phyloP scores from a whole-genome alignment of 1,140 invertebrate species.

The Sminthurinus signatus region DNA sequence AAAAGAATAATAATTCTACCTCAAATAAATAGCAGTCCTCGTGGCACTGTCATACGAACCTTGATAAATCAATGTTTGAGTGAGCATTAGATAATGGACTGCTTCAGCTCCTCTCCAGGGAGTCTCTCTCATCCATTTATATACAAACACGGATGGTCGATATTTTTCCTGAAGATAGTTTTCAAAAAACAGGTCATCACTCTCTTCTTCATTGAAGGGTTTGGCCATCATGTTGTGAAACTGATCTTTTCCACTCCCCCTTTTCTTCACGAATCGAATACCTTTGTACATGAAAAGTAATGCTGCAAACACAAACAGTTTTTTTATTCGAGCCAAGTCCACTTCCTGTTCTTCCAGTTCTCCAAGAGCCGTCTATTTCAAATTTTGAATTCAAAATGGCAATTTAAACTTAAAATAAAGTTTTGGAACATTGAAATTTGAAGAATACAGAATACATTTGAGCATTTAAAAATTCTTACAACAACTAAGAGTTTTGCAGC shows the following conservation, averaged over 20 bases:
- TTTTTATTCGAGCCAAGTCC: slow-evolving; percentile 73
- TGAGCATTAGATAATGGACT: slow-evolving; percentile 77
- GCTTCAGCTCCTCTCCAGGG: slow-evolving; percentile 83
- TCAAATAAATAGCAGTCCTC: slow-evolving; percentile 67
- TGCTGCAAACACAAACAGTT: slow-evolving; percentile 80
- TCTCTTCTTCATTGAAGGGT: not conserved
- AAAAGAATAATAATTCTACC: slow-evolving; percentile 42
- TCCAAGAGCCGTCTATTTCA: slow-evolving; percentile 54
- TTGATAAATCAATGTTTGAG: slow-evolving; percentile 69
- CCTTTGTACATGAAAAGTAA: slow-evolving; percentile 67
- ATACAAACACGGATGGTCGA: slow-evolving; percentile 22
- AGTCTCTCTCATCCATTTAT: slow-evolving; percentile 56
- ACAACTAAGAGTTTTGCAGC: slow-evolving; percentile 60
- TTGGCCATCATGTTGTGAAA: not conserved
- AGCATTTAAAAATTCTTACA: slow-evolving; percentile 46
- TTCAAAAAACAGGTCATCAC: slow-evolving; percentile 34
- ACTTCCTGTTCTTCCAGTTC: slow-evolving; percentile 58
- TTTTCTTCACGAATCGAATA: not conserved
- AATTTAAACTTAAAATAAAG: too few species aligned
- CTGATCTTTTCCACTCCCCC: slow-evolving; percentile 4
- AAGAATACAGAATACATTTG: too few species aligned
- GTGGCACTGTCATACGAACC: slow-evolving; percentile 57
- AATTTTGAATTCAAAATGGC: too few species aligned
- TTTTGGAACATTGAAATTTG: too few species aligned
- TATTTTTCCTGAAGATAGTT: slow-evolving; percentile 29